Conservation (phyloP, 2,797 vertebrate species). For the Acipenser transmontanus region DNA sequence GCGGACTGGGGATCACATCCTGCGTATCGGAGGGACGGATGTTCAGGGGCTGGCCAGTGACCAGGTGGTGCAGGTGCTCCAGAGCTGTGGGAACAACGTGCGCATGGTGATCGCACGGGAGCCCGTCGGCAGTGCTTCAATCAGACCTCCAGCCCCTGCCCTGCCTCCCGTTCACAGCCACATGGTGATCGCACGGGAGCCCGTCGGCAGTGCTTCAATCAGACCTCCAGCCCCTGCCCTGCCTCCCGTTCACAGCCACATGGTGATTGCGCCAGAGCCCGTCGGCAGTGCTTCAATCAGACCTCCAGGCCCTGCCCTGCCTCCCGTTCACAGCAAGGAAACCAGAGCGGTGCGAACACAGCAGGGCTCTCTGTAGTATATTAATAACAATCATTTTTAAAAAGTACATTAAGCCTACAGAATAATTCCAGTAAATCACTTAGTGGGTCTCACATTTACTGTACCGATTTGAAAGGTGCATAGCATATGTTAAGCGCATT, state of each 20-base stretch:
- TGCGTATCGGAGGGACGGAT: constrained; percentile 79
- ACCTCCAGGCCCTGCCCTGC: constrained; percentile 49
- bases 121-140: constrained; percentile 43
- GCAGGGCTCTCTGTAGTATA: too few relatives aligned
- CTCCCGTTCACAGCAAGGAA: constrained; percentile 29
- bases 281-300: constrained; percentile 34
- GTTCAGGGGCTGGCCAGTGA: constrained; percentile 83
- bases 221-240: constrained; percentile 51
- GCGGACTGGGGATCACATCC: constrained; percentile 83
- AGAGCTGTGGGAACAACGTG: constrained; percentile 80
- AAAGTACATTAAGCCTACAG: too few relatives aligned
- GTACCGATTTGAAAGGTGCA: too few relatives aligned
- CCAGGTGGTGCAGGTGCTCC: constrained; percentile 85
- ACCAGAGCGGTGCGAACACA: too few relatives aligned
- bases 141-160: constrained; percentile 55
- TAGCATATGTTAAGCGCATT: too few relatives aligned
- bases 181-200: constrained; percentile 81
- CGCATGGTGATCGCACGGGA: constrained; percentile 81
- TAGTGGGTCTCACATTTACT: too few relatives aligned
- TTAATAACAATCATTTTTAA: too few relatives aligned
- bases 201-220: constrained; percentile 38
- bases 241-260: constrained; percentile 33
- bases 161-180: constrained; percentile 55
- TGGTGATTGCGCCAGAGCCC: constrained; percentile 12
- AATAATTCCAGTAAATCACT: too few relatives aligned